phyloP scores from a whole-genome alignment of 92 coral and sea anemone species.

The Siderastrea siderea region DNA sequence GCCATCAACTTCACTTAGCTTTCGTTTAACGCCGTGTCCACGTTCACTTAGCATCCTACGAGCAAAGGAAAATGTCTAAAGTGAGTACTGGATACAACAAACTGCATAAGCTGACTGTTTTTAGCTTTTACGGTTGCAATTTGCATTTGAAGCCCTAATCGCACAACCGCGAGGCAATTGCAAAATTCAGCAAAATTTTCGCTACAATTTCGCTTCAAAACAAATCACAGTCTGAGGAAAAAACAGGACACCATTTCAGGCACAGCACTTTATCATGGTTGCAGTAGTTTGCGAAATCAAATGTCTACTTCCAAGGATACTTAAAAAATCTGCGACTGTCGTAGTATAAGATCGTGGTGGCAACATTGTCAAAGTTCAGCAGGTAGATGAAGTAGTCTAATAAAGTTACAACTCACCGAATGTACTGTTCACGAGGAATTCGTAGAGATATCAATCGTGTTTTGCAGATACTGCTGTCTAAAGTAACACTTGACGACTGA shows the following conservation, averaged over 20 bases:
- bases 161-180: background rate
- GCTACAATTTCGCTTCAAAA: background rate
- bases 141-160: background rate
- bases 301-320: background rate
- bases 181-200: background rate
- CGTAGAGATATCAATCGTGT: constrained; percentile 24
- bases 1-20: constrained; percentile 81
- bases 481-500: constrained; percentile 27
- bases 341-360: constrained; percentile 12
- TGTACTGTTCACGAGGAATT: constrained; percentile 46
- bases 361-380: constrained; percentile 66
- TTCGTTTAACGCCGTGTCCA: constrained; percentile 87
- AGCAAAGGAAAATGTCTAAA: background rate
- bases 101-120: background rate
- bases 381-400: constrained; percentile 44
- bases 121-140: constrained; percentile 8
- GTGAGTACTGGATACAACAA: background rate
- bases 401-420: constrained; percentile 69
- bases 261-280: background rate
- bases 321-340: background rate
- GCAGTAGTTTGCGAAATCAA: background rate
- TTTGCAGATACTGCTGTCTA: constrained; percentile 39
- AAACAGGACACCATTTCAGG: background rate
- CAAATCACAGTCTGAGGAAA: constrained; percentile 5
- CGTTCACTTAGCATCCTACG: constrained; percentile 89